Evolutionary conservation across 2,888 invertebrate genomes (phyloP).

Genomic region (Perithous albicinctus): DNA sequence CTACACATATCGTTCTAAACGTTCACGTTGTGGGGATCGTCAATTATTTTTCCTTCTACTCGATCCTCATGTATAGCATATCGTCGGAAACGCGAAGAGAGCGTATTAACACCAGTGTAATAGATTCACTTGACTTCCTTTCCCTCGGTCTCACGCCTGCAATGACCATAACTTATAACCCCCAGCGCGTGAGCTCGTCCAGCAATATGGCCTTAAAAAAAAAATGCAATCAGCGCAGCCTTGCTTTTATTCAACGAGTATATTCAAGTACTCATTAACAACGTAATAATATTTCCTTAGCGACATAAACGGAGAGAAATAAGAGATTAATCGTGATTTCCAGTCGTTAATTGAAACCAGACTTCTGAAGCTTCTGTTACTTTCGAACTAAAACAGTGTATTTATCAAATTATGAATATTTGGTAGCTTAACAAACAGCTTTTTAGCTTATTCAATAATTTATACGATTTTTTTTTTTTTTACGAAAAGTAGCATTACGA

Average conservation of each 20-base stretch:
- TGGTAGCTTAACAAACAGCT: too few relatives aligned
- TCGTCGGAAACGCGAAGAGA: conserved; percentile 7
- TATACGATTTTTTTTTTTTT: too few relatives aligned
- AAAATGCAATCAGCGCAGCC: conserved; percentile 30
- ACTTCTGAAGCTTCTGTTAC: too few relatives aligned
- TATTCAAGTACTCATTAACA: not conserved
- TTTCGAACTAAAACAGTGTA: too few relatives aligned
- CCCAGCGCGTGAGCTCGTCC: conserved; percentile 13
- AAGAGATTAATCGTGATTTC: not conserved
- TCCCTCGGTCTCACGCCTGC: conserved; percentile 17
- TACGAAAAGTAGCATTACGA: too few relatives aligned
- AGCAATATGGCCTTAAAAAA: conserved; percentile 24
- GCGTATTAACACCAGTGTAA: not conserved
- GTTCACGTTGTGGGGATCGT: not conserved
- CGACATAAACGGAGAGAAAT: not conserved
- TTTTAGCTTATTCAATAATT: too few relatives aligned
- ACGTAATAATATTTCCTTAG: conserved; percentile 4
- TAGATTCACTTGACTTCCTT: conserved; percentile 19
- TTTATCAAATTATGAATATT: too few relatives aligned
- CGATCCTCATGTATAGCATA: not conserved
- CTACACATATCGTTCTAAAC: not conserved
- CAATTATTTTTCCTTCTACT: conserved; percentile 3
- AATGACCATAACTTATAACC: conserved; percentile 21
- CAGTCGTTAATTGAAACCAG: too few relatives aligned
- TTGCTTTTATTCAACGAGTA: not conserved